Conservation (phyloP, 2,113 vertebrate genomes). For the Catharus bicknelli region DNA sequence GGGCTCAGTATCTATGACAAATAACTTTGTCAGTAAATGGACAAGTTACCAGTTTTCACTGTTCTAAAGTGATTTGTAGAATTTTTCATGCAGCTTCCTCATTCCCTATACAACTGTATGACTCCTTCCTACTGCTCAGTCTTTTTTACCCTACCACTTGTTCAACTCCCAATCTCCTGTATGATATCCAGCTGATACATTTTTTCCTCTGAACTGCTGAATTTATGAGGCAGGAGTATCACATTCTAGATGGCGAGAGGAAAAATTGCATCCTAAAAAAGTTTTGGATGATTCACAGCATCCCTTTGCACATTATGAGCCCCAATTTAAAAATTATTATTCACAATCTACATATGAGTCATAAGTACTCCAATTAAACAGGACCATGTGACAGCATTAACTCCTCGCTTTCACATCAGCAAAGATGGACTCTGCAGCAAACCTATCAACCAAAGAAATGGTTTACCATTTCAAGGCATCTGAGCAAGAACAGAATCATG, state of each 20-base stretch:
- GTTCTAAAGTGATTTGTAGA: neutral
- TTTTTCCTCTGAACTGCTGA: neutral
- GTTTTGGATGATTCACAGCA: neutral
- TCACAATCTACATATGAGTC: neutral
- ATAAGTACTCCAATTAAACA: neutral
- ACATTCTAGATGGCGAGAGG: fast-evolving
- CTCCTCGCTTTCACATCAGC: neutral
- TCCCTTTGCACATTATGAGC: fast-evolving
- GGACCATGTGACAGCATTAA: neutral
- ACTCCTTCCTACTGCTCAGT: neutral
- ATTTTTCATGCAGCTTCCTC: neutral
- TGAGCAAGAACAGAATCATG: neutral
- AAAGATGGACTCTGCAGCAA: neutral
- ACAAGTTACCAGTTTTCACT: neutral
- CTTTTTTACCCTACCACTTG: neutral
- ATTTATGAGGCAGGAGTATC: neutral
- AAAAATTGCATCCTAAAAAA: neutral
- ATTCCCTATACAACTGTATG: neutral
- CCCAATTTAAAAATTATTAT: neutral
- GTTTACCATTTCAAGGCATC: neutral
- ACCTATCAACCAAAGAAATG: neutral
- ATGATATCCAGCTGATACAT: neutral
- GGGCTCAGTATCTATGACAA: neutral
- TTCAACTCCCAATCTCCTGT: neutral
- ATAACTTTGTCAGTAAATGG: neutral